Base-by-base conservation (phyloP, 2,888 invertebrate species). In the Deladenus siricidicola region DNA sequence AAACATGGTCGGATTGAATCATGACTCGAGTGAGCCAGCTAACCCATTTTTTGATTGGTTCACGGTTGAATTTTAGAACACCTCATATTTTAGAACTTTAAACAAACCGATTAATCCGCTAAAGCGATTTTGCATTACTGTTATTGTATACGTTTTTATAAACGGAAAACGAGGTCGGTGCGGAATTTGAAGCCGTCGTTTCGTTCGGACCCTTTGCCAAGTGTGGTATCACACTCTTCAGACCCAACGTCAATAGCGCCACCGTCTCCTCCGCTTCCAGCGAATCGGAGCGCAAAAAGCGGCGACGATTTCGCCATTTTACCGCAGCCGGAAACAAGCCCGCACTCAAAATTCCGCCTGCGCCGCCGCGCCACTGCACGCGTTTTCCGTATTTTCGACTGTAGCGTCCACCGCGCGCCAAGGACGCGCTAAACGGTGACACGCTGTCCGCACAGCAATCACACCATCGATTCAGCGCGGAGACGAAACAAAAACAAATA, bases 231-330 rank as follows among this genome's bases (percentile, higher is more conserved):
- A 67, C 52, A 24, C 55, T 58, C 43, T 61, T 51, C 26, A 67
- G 39, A 23, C 67, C 67, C 19, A 67, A 28, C 28, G 67, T 61
- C 42, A 67, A 29, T 42, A 67, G 28, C 4, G 66, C 67, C 1
- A 67, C 66, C 19, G 67, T 67, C 49, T 67, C 67, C 43, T 70
- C 67, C 8, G 62, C 57, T 24, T 66, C 66, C 14, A 53, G 28
- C 1, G 39, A 51, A 14, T 28, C 52, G 1, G 19, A 23, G 2
- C 3, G 39, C 39, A 6, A 14, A 34, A 34, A 34, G 14, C 14
- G 14, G 8, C 39, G 39, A 10, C 39, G 6, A 14, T 34, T 34
- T 10, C 39, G 39, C 6, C 39, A 14, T 34, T 34, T 34, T 10
- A 6, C 39, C 8, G 14, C 14, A 34, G 39, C 39, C 6, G 39